Percentiles rank a stretch among this genome's conserved stretches.
Conservation (phyloP, 2,888 invertebrate species). For the Harpalus rubripes region DNA sequence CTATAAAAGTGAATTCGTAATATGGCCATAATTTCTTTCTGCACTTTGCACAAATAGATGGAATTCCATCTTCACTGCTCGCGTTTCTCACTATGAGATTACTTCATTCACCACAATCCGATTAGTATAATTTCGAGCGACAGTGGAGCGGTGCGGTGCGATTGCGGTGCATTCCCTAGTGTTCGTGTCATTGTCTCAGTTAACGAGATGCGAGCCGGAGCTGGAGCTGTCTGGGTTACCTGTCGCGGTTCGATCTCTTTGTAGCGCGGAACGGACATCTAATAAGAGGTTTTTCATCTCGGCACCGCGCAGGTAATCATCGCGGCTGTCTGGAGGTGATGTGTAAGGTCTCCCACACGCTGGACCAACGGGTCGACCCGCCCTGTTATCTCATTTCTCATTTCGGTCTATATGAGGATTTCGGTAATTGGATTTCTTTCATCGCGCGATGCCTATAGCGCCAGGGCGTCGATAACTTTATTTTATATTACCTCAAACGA, state of each 20-base stretch:
- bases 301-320: slow-evolving; percentile 62
- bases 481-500: background rate
- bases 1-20: too few relatives aligned
- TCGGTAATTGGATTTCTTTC: slow-evolving; percentile 39
- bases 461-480: slow-evolving; percentile 20
- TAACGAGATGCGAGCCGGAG: slow-evolving; percentile 20
- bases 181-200: slow-evolving; percentile 43
- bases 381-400: slow-evolving; percentile 47
- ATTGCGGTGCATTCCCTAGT: slow-evolving; percentile 11
- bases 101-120: slow-evolving; percentile 48
- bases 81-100: slow-evolving; percentile 50
- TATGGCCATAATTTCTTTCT: too few relatives aligned
- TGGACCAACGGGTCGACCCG: background rate
- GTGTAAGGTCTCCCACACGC: slow-evolving; percentile 59
- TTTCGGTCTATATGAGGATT: slow-evolving; percentile 36
- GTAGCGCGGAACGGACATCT: slow-evolving; percentile 30
- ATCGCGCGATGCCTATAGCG: slow-evolving; percentile 16
- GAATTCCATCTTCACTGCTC: background rate
- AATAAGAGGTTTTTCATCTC: slow-evolving; percentile 56
- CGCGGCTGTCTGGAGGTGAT: slow-evolving; percentile 52
- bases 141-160: background rate
- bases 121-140: slow-evolving; percentile 35
- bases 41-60: slow-evolving; percentile 22
- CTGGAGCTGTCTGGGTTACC: background rate
- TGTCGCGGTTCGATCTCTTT: slow-evolving; percentile 34